These are phyloP conservation scores for Numida meleagris DNA, from an alignment of 2,113 vertebrate genomes.

Conservation along the genomic window DNA sequence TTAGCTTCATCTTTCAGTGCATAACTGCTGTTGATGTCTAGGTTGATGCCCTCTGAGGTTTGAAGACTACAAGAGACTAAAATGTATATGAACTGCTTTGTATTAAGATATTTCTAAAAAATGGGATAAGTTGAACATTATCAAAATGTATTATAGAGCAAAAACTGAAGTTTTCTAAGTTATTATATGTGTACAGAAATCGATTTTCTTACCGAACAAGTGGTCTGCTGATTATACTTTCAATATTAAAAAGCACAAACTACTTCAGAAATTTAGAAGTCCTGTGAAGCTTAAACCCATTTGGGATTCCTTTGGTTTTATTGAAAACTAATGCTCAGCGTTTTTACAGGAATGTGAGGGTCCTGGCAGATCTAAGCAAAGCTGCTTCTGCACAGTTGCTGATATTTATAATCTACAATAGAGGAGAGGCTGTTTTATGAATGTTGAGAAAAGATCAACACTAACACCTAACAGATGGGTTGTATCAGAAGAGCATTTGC, in stretches of 20 bases:
- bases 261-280: neutral
- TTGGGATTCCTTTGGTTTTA: neutral
- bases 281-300: neutral
- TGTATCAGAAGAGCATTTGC: constrained; percentile 54
- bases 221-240: neutral
- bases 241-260: neutral
- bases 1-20: constrained; percentile 2
- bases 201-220: neutral
- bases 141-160: neutral
- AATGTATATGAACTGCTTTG: neutral
- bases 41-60: neutral
- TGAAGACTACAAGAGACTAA: neutral
- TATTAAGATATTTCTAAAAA: neutral
- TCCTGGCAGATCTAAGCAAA: constrained; percentile 37
- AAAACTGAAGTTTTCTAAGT: no score
- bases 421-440: constrained; percentile 39
- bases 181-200: neutral
- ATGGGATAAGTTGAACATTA: neutral
- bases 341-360: constrained; percentile 15
- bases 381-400: constrained; percentile 18
- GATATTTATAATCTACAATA: constrained; percentile 19
- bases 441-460: constrained; percentile 63
- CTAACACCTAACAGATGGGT: constrained; percentile 62
- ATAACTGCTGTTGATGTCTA: neutral
- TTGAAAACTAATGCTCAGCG: neutral